Evolutionary conservation across 2,797 vertebrate genomes (phyloP).

Genomic region (Cirrhinus mrigala): DNA sequence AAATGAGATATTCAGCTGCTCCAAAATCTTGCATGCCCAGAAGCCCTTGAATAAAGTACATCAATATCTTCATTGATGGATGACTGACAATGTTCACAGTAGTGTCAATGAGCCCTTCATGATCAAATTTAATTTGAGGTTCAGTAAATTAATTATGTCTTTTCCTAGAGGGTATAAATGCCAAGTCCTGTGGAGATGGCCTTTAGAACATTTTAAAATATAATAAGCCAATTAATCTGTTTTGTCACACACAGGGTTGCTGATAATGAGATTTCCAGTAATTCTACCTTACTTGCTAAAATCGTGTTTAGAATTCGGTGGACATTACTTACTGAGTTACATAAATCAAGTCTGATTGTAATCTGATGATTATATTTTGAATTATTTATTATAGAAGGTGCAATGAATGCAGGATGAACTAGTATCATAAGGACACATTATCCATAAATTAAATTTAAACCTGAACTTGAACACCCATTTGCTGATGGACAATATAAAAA

Average conservation of each 20-base stretch:
- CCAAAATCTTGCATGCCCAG: background rate
- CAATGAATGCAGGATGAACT: background rate
- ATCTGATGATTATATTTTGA: background rate
- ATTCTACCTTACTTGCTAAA: background rate
- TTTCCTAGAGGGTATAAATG: conserved; percentile 38
- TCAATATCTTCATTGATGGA: conserved; percentile 19
- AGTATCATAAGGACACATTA: background rate
- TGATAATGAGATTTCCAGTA: background rate
- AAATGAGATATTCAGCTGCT: background rate
- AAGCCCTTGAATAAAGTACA: background rate
- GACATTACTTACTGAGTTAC: background rate
- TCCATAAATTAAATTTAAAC: background rate
- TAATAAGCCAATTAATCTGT: conserved; percentile 31
- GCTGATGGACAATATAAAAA: background rate
- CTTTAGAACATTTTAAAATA: conserved; percentile 36
- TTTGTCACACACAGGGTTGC: conserved; percentile 5
- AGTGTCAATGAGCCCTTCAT: conserved; percentile 36
- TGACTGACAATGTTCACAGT: conserved; percentile 19
- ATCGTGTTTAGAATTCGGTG: background rate
- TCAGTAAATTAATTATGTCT: conserved; percentile 34
- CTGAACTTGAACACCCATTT: background rate
- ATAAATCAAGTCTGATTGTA: background rate
- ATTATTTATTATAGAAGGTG: background rate
- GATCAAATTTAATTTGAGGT: conserved; percentile 24
- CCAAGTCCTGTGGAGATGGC: conserved; percentile 20